These are phyloP conservation scores for Lepidochrysops patricia DNA, from an alignment of 2,888 invertebrate genomes.

Conservation along the genomic window DNA sequence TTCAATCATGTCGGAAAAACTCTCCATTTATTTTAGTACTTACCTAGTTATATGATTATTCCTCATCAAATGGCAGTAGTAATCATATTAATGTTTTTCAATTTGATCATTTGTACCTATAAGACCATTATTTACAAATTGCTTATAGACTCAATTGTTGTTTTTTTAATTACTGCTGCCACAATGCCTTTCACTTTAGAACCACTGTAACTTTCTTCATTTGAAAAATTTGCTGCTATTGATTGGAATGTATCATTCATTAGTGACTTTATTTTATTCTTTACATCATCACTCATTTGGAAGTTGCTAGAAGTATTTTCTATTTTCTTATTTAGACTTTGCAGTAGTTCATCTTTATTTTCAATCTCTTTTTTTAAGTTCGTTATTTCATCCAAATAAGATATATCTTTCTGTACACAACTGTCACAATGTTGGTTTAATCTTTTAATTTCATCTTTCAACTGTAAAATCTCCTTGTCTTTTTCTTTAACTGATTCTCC, in stretches of 20 bases:
- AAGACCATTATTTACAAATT: constrained; percentile 23
- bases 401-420: constrained; percentile 22
- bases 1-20: too few species aligned
- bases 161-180: constrained; percentile 50
- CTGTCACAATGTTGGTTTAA: constrained; percentile 24
- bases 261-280: constrained; percentile 38
- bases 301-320: constrained; percentile 22
- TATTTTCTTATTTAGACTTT: constrained; percentile 25
- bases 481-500: constrained; percentile 30
- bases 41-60: too few species aligned
- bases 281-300: constrained; percentile 19
- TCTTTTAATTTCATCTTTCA: constrained; percentile 33
- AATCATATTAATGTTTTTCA: too few species aligned
- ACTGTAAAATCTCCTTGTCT: constrained; percentile 31
- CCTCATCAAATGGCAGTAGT: too few species aligned
- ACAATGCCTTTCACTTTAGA: constrained; percentile 44
- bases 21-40: too few species aligned
- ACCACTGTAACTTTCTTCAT: constrained; percentile 41
- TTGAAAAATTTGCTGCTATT: constrained; percentile 46
- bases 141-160: constrained; percentile 44
- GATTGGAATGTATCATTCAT: constrained; percentile 60
- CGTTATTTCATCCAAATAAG: constrained; percentile 30
- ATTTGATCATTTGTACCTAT: too few species aligned
- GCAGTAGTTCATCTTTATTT: constrained; percentile 22
- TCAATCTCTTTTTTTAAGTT: constrained; percentile 29